phyloP scores from a whole-genome alignment of 1,140 invertebrate species.

The Bombus polaris region DNA sequence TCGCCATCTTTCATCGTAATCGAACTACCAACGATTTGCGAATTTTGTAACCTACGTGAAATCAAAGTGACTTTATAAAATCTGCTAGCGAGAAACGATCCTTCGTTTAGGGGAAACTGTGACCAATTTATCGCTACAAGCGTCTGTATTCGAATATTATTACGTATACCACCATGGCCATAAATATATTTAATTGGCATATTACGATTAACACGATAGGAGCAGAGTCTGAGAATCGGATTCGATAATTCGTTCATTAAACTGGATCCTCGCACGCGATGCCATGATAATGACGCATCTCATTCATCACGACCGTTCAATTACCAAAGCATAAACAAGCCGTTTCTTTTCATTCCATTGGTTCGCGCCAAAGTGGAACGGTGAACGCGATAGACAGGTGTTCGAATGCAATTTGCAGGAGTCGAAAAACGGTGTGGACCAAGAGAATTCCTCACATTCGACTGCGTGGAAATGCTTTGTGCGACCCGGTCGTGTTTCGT shows the following conservation, averaged over 20 bases:
- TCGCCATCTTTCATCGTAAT: background rate
- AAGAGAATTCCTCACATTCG: constrained; percentile 15
- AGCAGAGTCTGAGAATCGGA: background rate
- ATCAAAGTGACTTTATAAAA: background rate
- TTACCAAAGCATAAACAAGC: background rate
- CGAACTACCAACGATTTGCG: background rate
- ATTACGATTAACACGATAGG: background rate
- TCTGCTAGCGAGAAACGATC: background rate
- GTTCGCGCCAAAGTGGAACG: background rate
- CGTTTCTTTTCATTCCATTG: background rate
- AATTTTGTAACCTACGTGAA: background rate
- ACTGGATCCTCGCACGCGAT: background rate
- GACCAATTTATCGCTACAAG: too few relatives aligned
- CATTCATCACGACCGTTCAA: background rate
- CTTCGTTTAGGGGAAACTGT: background rate
- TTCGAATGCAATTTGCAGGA: constrained; percentile 19
- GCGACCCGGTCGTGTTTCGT: background rate
- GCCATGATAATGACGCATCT: background rate
- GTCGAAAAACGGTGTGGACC: background rate
- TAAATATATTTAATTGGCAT: too few relatives aligned
- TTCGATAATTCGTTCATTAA: background rate
- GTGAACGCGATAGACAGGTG: too few relatives aligned
- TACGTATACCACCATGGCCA: background rate
- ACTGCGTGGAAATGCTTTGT: constrained; percentile 12
- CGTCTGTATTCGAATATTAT: too few relatives aligned